Evolutionary conservation across 1,140 invertebrate species (phyloP).

Genomic region (Zeugodacus cucurbitae): DNA sequence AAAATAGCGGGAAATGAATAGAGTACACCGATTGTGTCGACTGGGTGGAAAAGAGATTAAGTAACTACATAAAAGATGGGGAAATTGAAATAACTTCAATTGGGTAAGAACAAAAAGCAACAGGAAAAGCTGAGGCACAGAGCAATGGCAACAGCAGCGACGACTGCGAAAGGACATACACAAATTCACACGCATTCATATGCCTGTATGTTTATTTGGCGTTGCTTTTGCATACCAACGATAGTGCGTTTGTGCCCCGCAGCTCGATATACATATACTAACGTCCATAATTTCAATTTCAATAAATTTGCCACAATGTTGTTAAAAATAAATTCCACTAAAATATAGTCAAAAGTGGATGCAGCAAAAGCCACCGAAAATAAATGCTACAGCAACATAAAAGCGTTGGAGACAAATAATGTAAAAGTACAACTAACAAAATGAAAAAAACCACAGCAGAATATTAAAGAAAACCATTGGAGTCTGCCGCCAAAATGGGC

Average conservation of each 20-base stretch:
- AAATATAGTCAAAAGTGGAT: neutral
- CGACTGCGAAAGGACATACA: neutral
- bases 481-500: neutral
- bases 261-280: neutral
- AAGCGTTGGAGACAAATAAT: neutral
- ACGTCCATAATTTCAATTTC: conserved; percentile 26
- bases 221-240: neutral
- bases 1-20: neutral
- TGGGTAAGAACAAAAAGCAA: neutral
- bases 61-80: neutral
- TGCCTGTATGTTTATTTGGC: neutral
- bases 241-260: neutral
- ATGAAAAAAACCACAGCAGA: neutral
- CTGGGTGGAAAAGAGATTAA: neutral
- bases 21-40: neutral
- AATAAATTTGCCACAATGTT: conserved; percentile 18
- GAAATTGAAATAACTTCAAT: neutral
- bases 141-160: neutral
- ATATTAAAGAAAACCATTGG: neutral
- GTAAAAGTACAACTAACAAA: neutral
- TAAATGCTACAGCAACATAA: neutral
- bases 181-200: neutral
- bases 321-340: conserved; percentile 24
- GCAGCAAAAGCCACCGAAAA: conserved; percentile 13
- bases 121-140: neutral